Evolutionary conservation across 2,888 invertebrate genomes (phyloP).

Genomic region (Synanthedon tipuliformis): DNA sequence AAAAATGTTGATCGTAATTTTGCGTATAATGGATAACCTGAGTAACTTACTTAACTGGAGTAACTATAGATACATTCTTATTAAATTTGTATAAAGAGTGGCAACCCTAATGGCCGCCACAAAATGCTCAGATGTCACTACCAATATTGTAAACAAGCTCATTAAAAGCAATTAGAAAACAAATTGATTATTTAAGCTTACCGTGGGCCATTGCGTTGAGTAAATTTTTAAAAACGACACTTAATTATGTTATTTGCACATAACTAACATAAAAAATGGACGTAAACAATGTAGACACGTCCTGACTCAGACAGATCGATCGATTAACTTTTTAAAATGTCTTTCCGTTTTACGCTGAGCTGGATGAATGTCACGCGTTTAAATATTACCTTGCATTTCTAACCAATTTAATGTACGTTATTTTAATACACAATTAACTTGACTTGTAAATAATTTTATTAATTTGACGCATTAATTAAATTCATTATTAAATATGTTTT

Average conservation of each 20-base stretch:
- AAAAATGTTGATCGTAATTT: too few species aligned
- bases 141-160: conserved; percentile 21
- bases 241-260: conserved; percentile 4
- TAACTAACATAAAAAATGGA: conserved; percentile 12
- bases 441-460: too few species aligned
- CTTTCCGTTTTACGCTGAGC: conserved; percentile 13
- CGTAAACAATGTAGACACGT: conserved; percentile 10
- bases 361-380: too few species aligned
- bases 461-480: too few species aligned
- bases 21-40: too few species aligned
- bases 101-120: conserved; percentile 42
- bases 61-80: too few species aligned
- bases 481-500: too few species aligned
- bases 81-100: neutral
- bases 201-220: conserved; percentile 41
- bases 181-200: conserved; percentile 23
- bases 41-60: too few species aligned
- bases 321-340: conserved; percentile 14
- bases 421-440: too few species aligned
- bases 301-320: conserved; percentile 26
- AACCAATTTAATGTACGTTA: too few species aligned
- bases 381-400: too few species aligned
- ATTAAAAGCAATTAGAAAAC: conserved; percentile 5
- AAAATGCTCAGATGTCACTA: conserved; percentile 40
- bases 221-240: conserved; percentile 6